These are phyloP conservation scores for Coleophora deauratella DNA, from an alignment of 2,888 invertebrate genomes.

Conservation along the genomic window DNA sequence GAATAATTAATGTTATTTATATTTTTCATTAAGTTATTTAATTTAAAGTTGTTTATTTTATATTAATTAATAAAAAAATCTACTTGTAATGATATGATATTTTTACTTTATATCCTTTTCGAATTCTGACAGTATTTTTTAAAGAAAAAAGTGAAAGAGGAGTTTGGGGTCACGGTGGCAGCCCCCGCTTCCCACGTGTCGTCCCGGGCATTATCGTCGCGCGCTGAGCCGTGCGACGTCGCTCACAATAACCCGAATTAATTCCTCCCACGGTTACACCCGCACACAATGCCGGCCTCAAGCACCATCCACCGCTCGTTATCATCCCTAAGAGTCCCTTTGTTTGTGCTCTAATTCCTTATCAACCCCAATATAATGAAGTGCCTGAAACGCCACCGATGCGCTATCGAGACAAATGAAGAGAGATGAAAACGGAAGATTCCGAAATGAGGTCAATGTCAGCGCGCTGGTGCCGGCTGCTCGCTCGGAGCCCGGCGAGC, in stretches of 20 bases:
- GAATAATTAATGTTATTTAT: not conserved
- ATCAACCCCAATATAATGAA: constrained; percentile 93
- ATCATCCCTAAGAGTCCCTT: constrained; percentile 2
- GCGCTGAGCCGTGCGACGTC: not conserved
- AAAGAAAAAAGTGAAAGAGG: no score
- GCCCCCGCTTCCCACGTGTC: no score
- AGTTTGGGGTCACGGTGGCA: no score
- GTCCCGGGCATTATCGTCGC: no score
- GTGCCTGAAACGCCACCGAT: constrained; percentile 82
- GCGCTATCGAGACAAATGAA: constrained; percentile 17
- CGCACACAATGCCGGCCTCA: constrained; percentile 4
- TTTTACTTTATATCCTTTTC: no score
- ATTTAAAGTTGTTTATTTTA: not conserved
- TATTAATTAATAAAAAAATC: no score
- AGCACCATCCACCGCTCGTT: constrained; percentile 3
- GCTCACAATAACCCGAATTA: constrained; percentile 3
- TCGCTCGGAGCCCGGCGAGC: constrained; percentile 5
- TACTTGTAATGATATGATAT: no score
- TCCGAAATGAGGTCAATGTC: constrained; percentile 51
- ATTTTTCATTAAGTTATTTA: not conserved
- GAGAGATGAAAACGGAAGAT: constrained; percentile 29
- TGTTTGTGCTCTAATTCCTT: constrained; percentile 4
- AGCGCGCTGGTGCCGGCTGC: constrained; percentile 17
- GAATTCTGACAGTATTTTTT: no score
- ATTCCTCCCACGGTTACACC: constrained; percentile 2